Base-by-base conservation (phyloP, 2,888 invertebrate genomes). In the Hoplodrina ambigua region DNA sequence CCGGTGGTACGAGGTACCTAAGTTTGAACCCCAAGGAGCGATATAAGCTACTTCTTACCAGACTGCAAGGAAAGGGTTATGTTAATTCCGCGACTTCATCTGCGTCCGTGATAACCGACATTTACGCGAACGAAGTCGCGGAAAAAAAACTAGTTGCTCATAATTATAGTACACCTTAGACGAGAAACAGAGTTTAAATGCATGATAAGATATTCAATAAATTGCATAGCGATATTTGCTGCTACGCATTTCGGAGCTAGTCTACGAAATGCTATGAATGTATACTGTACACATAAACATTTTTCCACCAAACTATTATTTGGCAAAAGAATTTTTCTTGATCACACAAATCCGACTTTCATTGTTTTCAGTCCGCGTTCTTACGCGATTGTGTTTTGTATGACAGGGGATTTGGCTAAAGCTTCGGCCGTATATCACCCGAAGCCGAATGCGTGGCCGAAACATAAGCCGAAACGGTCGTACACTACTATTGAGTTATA, bases 301-400 rank as follows among this genome's bases (percentile, higher is more conserved):
- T 65, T 75, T 67, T 53, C 67, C 11, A 46, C 52, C 30, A 67
- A 72, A 75, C 52, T 67, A 60, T 59, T 59, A 80, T 69, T 77
- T 80, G 63, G 37, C 50, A 57, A 63, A 60, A 75, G 55, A 64
- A 75, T 76, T 75, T 75, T 62, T 55, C 76, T 76, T 70, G 76
- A 76, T 78, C 81, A 65, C 76, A 76, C 76, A 69, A 78, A 78
- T 78, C 70, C 81, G 70, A 80, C 65, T 78, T 78, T 78, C 81
- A 80, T 70, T 80, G 81, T 80, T 80, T 80, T 70, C 81, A 70
- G 65, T 46, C 56, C 57, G 53, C 63, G 80, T 75, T 69, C 80
- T 80, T 77, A 63, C 59, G 69, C 77, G 81, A 65, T 70, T 70
- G 65, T 78, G 81, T 78, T 80, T 76, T 76, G 77, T 80, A 77